These are phyloP conservation scores for Blastobasis lacticolella DNA, from an alignment of 2,888 invertebrate species.

Conservation along the genomic window DNA sequence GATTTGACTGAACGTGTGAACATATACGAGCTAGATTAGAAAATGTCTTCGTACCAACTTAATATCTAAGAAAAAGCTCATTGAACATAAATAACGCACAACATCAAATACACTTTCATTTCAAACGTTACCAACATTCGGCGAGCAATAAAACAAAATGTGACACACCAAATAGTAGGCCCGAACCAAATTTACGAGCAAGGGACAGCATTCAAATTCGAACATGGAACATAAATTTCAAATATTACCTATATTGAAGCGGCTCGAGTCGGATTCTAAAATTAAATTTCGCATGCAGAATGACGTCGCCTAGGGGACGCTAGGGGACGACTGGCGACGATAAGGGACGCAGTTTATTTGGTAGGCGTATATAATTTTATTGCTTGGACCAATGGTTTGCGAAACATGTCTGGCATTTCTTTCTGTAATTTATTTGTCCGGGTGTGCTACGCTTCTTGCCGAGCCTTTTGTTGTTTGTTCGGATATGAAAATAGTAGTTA, in stretches of 20 bases:
- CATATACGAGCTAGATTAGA: no score
- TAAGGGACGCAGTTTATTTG: constrained; percentile 43
- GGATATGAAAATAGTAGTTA: no score
- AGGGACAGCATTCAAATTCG: constrained; percentile 46
- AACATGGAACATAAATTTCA: constrained; percentile 66
- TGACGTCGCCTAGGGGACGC: constrained; percentile 28
- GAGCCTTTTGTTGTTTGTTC: no score
- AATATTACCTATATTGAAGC: constrained; percentile 72
- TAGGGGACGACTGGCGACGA: constrained; percentile 28
- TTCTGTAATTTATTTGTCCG: no score
- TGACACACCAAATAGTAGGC: constrained; percentile 13
- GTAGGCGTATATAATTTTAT: constrained; percentile 75
- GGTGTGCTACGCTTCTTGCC: no score
- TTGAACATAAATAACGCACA: no score
- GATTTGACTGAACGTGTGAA: no score
- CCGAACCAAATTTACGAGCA: constrained; percentile 33
- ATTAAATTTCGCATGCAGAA: constrained; percentile 73
- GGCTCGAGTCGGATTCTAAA: constrained; percentile 63
- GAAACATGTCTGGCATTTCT: constrained; percentile 50
- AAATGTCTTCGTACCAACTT: no score
- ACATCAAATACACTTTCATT: neutral
- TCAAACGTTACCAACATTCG: constrained; percentile 12
- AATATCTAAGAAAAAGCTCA: no score
- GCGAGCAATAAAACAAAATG: constrained; percentile 14
- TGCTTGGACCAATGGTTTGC: constrained; percentile 68